Percentiles rank a stretch among this genome's conserved stretches.
phyloP scores from a whole-genome alignment of 2,797 vertebrate species.

The Percopsis omiscomaycus region DNA sequence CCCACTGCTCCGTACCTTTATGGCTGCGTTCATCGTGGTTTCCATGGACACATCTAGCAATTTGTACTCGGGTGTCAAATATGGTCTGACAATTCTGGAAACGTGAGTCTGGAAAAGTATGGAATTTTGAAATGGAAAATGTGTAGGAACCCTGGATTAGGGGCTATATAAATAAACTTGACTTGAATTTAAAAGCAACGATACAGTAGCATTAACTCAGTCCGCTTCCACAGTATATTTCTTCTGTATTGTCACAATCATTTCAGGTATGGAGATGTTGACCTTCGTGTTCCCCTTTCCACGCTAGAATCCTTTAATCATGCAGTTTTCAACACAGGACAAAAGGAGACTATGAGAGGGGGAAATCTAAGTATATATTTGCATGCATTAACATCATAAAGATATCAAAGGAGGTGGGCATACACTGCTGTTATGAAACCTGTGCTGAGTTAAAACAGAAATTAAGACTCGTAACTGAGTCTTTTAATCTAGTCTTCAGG shows the following conservation, averaged over 20 bases:
- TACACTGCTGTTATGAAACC: no score
- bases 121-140: slow-evolving; percentile 1
- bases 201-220: no score
- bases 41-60: no score
- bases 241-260: not conserved
- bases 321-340: not conserved
- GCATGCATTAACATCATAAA: not conserved
- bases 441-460: no score
- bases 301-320: not conserved
- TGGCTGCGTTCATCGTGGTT: no score
- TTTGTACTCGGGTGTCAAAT: not conserved
- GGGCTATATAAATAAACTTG: no score
- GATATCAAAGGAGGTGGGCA: no score
- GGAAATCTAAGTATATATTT: not conserved
- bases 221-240: no score
- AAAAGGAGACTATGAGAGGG: not conserved
- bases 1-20: no score
- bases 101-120: not conserved
- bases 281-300: not conserved
- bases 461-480: no score
- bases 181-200: no score
- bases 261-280: not conserved
- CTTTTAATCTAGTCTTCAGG: no score
- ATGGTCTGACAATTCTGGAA: not conserved
- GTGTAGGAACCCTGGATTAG: not conserved